phyloP scores from a whole-genome alignment of 1,140 invertebrate species.

The Hyles vespertilio region DNA sequence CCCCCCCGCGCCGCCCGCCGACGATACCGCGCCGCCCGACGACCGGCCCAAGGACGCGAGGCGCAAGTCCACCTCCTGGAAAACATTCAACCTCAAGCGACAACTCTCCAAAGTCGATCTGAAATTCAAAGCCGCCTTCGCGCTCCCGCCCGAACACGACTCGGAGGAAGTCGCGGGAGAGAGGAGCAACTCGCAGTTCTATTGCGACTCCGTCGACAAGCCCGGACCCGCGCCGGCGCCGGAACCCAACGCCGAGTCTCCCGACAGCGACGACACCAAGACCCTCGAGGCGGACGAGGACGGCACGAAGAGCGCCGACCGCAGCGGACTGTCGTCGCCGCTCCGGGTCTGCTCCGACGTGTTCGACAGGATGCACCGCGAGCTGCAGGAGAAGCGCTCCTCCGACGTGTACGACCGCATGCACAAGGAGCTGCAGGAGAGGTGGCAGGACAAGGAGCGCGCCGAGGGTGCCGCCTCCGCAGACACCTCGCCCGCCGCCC shows the following conservation, averaged over 20 bases:
- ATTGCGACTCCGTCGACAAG: conserved; percentile 58
- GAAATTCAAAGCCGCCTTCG: conserved; percentile 83
- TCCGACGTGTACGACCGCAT: conserved; percentile 62
- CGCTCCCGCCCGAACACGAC: conserved; percentile 64
- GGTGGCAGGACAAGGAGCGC: conserved; percentile 51
- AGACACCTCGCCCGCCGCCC: conserved; percentile 37
- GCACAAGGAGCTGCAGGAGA: conserved; percentile 61
- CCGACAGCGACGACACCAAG: conserved; percentile 34
- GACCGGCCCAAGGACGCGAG: conserved; percentile 42
- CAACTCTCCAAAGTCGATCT: conserved; percentile 88
- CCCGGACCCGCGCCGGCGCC: conserved; percentile 23
- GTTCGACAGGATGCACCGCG: conserved; percentile 56
- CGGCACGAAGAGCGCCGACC: conserved; percentile 24
- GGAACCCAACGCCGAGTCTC: conserved; percentile 33
- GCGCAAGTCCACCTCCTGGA: conserved; percentile 81
- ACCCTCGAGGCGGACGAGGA: conserved; percentile 27
- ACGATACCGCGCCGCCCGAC: conserved; percentile 48
- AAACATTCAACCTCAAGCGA: conserved; percentile 85
- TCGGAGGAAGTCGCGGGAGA: conserved; percentile 35
- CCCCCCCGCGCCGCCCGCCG: conserved; percentile 51
- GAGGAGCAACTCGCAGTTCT: conserved; percentile 66
- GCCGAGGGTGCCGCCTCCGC: conserved; percentile 29
- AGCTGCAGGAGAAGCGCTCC: conserved; percentile 45
- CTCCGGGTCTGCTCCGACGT: conserved; percentile 47
- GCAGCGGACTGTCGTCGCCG: conserved; percentile 38